These are phyloP conservation scores for Toxostoma redivivum DNA, from an alignment of 2,113 vertebrate species.

Conservation along the genomic window DNA sequence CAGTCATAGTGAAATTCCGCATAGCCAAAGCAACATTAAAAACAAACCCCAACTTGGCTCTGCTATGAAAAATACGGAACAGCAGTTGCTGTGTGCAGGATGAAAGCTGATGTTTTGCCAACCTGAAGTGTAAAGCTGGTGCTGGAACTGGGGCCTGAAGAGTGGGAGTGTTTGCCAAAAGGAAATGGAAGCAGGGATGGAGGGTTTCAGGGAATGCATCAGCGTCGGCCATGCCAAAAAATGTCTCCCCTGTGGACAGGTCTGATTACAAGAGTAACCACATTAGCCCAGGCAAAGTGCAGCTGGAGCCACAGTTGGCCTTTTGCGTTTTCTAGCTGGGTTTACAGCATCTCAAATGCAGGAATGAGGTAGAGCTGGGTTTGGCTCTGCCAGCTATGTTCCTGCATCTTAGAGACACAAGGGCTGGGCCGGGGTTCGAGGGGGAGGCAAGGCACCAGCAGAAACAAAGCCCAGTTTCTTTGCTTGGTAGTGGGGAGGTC, in stretches of 20 bases:
- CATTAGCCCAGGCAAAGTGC: constrained; percentile 16
- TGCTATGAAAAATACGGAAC: background rate
- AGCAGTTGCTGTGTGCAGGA: constrained; percentile 56
- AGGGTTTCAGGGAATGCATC: constrained; percentile 58
- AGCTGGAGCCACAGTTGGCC: constrained; percentile 7
- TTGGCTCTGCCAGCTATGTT: background rate
- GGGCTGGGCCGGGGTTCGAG: background rate
- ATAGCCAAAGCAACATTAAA: constrained; percentile 51
- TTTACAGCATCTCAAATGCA: background rate
- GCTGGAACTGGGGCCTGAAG: constrained; percentile 54
- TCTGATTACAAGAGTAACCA: constrained; percentile 30
- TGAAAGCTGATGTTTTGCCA: constrained; percentile 62
- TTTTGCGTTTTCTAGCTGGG: background rate
- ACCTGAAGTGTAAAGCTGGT: constrained; percentile 64
- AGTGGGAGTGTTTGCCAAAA: constrained; percentile 59
- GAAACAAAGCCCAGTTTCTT: background rate
- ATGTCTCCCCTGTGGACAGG: constrained; percentile 42
- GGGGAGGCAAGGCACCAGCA: background rate
- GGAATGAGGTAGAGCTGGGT: background rate
- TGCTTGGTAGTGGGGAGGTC: background rate
- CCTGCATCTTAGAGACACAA: background rate
- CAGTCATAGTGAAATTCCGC: constrained; percentile 55
- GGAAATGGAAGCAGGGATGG: constrained; percentile 63
- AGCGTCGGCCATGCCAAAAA: background rate
- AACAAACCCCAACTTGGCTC: constrained; percentile 49